A percentile compares a stretch with the other conserved stretches of the same genome.
phyloP scores from a whole-genome alignment of 1,140 invertebrate species.

The Bombus polaris region DNA sequence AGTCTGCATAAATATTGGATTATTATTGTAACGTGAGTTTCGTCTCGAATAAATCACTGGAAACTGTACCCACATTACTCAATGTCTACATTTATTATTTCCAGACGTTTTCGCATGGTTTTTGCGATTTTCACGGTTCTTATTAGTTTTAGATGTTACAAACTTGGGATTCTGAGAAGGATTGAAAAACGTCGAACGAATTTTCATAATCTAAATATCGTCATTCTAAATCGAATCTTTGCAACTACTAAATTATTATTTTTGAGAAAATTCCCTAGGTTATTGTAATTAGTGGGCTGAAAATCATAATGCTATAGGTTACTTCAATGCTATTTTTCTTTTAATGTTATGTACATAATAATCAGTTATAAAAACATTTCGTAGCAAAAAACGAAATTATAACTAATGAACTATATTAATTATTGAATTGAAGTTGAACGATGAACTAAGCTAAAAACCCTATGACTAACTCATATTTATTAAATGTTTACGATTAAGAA shows the following conservation, averaged over 20 bases:
- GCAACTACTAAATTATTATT: neutral
- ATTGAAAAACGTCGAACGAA: neutral
- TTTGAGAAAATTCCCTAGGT: neutral
- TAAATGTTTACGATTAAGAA: no score
- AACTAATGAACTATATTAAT: neutral
- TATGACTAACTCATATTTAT: neutral
- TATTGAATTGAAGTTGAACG: no score
- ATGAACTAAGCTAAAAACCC: no score
- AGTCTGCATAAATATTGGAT: constrained; percentile 62
- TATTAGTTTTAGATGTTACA: neutral
- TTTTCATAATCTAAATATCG: neutral
- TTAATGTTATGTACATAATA: neutral
- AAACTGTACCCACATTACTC: constrained; percentile 43
- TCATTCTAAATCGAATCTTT: neutral
- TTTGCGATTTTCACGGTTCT: neutral
- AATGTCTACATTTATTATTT: constrained; percentile 6
- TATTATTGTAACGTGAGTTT: constrained; percentile 55
- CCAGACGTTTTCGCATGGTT: neutral
- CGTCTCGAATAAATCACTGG: constrained; percentile 62
- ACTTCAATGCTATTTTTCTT: neutral
- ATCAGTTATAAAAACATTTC: neutral
- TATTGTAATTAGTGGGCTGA: neutral
- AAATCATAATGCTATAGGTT: neutral
- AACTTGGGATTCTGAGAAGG: neutral
- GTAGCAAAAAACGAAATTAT: neutral